phyloP scores from a whole-genome alignment of 2,888 invertebrate species.

The Tetramorium bicarinatum region DNA sequence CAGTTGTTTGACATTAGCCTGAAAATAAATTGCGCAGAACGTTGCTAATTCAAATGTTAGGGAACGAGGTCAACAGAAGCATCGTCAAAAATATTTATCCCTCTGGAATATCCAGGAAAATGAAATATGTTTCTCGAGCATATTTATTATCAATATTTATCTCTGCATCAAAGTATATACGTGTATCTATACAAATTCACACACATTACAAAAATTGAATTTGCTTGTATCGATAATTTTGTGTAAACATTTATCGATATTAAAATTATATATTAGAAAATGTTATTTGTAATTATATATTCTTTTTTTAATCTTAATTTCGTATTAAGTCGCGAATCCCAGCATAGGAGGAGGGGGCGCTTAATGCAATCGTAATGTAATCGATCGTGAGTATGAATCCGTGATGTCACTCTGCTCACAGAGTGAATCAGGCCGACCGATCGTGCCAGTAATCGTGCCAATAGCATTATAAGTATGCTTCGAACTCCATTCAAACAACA shows the following conservation, averaged over 20 bases:
- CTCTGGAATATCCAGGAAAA: neutral
- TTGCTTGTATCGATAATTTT: neutral
- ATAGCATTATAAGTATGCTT: too few relatives aligned
- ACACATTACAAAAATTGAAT: conserved; percentile 5
- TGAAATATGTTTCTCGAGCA: neutral
- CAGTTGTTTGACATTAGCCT: conserved; percentile 55
- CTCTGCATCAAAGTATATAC: conserved; percentile 1
- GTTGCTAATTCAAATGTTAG: conserved; percentile 47
- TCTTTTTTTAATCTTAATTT: too few relatives aligned
- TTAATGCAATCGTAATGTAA: too few relatives aligned
- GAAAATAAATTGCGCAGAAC: conserved; percentile 43
- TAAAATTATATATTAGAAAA: neutral
- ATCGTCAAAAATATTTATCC: conserved; percentile 27
- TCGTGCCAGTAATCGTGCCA: too few relatives aligned
- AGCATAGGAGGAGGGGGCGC: too few relatives aligned
- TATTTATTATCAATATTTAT: conserved; percentile 33
- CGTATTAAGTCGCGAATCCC: too few relatives aligned
- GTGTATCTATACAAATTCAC: neutral
- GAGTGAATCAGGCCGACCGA: too few relatives aligned
- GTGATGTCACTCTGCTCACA: too few relatives aligned
- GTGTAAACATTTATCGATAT: neutral
- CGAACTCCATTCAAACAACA: too few relatives aligned
- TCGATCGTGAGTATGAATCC: too few relatives aligned
- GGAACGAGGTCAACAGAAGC: conserved; percentile 37
- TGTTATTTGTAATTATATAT: neutral